Base-by-base conservation (phyloP, 2,888 invertebrate species). In the Tinea semifulvella region DNA sequence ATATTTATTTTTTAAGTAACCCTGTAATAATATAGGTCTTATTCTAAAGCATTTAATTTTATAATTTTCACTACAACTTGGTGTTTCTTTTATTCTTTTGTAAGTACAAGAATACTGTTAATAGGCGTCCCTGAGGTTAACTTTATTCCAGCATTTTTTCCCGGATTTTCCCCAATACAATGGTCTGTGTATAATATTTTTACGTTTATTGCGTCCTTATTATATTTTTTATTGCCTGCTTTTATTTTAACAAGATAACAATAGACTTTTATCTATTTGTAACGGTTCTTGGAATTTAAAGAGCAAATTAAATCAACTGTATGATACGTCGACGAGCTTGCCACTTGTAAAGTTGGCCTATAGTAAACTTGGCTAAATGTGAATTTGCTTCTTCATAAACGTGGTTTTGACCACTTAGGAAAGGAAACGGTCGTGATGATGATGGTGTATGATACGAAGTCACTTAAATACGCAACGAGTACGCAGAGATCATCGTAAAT, bases 41-140 rank as follows among this genome's bases (percentile, higher is more conserved):
- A 7, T 22, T 22, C 40, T 22, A 2, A 40, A 40, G 22, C 40
- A 40, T 40, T 40, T 40, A 22, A 40, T 40, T 40, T 36, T 3
- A 11, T 22, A 22, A 22, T 40, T 40, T 4, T 40, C 22, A 3
- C 40, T 22, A 22, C 16, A 38, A 20, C 22, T 20, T 13, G 22
- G 19, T 14, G 22, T 22, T 40, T 40, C 22, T 36, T 18, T 36
- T 22, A 7, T 7, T 36, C 10, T 36, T 36, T 16, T 36, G 18
- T 17, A 1, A 14, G 36, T 17, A 36, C 18, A 31, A 31, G 31
- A 13, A 31, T 14, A 14, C 31, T 31, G 31, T 31, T 31, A 31
- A 31, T 31, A 31, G 31, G 31, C 31, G 13, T 31, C 31, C 31
- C 31, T 14, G 31, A 31, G 31, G 31, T 31, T 31, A 31, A 31